A percentile compares a stretch with the other conserved stretches of the same genome.
Evolutionary conservation across 2,888 invertebrate genomes (phyloP).

Genomic region (Melanchra persicariae): DNA sequence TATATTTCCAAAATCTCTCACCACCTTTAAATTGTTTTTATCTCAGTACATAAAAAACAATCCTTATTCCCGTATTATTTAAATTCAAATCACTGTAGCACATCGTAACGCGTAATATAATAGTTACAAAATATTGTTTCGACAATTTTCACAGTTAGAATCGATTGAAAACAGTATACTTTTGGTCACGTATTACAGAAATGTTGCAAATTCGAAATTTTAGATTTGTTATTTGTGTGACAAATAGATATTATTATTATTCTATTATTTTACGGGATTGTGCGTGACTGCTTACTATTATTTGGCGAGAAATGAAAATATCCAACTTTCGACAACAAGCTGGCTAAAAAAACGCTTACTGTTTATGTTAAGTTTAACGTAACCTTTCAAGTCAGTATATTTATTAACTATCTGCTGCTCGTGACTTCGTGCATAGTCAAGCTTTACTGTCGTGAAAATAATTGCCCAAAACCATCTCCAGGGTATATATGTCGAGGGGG

Average conservation of each 20-base stretch:
- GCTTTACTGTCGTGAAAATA: too few species aligned
- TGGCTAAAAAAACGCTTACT: neutral
- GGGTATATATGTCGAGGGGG: too few species aligned
- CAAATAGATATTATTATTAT: conserved; percentile 33
- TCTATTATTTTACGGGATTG: conserved; percentile 45
- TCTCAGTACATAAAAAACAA: neutral
- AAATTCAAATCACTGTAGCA: conserved; percentile 16
- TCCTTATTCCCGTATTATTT: neutral
- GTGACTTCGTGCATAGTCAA: too few species aligned
- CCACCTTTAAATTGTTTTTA: too few species aligned
- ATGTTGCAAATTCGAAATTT: conserved; percentile 58
- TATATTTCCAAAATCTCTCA: too few species aligned
- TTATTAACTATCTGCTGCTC: too few species aligned
- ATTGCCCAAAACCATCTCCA: too few species aligned
- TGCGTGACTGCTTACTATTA: conserved; percentile 30
- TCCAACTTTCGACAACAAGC: neutral
- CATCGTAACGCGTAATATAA: conserved; percentile 11
- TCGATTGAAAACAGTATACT: conserved; percentile 70
- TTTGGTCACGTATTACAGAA: conserved; percentile 71
- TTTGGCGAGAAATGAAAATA: neutral
- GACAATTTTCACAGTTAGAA: conserved; percentile 70
- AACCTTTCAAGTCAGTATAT: too few species aligned
- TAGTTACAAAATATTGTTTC: conserved; percentile 57
- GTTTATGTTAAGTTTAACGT: too few species aligned
- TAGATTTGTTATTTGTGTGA: conserved; percentile 57